phyloP scores from a whole-genome alignment of 92 coral and sea anemone species.

The Heliopora coerulea region DNA sequence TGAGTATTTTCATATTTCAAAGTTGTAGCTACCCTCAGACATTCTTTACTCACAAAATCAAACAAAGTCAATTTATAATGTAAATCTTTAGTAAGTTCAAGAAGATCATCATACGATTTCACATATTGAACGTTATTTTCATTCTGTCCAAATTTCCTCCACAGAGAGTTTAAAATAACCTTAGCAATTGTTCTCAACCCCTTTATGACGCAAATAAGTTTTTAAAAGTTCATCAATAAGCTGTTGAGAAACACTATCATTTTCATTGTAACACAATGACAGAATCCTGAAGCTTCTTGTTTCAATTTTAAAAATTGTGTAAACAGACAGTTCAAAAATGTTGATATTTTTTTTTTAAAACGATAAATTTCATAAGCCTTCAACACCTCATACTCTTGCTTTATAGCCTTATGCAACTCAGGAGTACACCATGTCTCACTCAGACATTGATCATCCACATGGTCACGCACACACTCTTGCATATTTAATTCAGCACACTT shows the following conservation, averaged over 20 bases:
- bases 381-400: conserved; percentile 33
- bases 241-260: background rate
- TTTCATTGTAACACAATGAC: conserved; percentile 12
- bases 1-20: too few relatives aligned
- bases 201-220: conserved; percentile 21
- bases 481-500: conserved; percentile 7
- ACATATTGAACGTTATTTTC: too few relatives aligned
- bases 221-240: too few relatives aligned
- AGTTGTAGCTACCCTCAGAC: too few relatives aligned
- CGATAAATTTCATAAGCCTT: conserved; percentile 45
- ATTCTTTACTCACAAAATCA: too few relatives aligned
- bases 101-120: too few relatives aligned
- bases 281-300: conserved; percentile 46
- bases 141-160: conserved; percentile 51
- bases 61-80: too few relatives aligned
- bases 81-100: too few relatives aligned
- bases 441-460: conserved; percentile 1
- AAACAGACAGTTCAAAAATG: conserved; percentile 47
- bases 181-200: conserved; percentile 13
- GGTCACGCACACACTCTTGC: conserved; percentile 1
- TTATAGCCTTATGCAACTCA: conserved; percentile 19
- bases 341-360: conserved; percentile 21
- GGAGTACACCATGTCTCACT: background rate
- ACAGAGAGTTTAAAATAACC: conserved; percentile 44
- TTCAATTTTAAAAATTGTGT: conserved; percentile 45